Conservation (phyloP, 2,888 invertebrate species). For the Chymomyza fuscimana region DNA sequence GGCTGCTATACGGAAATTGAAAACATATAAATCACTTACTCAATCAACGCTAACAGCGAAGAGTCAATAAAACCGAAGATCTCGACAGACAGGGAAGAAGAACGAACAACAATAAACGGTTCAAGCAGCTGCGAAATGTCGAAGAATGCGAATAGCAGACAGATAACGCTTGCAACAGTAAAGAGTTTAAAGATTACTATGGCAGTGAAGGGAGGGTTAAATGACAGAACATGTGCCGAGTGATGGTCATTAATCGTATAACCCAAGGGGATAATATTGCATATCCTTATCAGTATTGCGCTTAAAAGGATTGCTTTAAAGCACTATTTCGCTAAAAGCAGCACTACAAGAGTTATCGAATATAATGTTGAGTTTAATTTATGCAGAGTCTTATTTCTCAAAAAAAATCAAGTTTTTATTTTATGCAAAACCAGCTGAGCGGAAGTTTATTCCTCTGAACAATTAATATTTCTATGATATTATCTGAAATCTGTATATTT, state of each 20-base stretch:
- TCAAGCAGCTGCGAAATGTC: constrained; percentile 3
- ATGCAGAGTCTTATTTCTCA: too few species aligned
- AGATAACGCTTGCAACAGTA: constrained; percentile 30
- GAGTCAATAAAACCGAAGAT: constrained; percentile 18
- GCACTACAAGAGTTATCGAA: too few species aligned
- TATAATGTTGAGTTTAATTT: too few species aligned
- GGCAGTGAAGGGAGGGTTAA: background rate
- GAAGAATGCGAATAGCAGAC: constrained; percentile 1
- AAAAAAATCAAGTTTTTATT: too few species aligned
- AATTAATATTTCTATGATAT: too few species aligned
- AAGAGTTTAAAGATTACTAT: constrained; percentile 13
- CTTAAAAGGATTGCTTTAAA: too few species aligned
- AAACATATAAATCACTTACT: constrained; percentile 35
- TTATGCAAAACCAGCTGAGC: too few species aligned
- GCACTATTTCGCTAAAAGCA: too few species aligned
- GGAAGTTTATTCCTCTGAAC: too few species aligned
- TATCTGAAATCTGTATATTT: too few species aligned
- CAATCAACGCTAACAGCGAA: constrained; percentile 27
- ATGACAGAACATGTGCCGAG: background rate
- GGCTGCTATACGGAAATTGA: constrained; percentile 16
- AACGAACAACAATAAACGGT: background rate
- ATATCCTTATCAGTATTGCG: too few species aligned
- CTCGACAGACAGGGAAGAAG: background rate
- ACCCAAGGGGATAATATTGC: too few species aligned
- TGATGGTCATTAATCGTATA: background rate